These are phyloP conservation scores for Danionella dracula DNA, from an alignment of 2,797 vertebrate species.

Conservation along the genomic window DNA sequence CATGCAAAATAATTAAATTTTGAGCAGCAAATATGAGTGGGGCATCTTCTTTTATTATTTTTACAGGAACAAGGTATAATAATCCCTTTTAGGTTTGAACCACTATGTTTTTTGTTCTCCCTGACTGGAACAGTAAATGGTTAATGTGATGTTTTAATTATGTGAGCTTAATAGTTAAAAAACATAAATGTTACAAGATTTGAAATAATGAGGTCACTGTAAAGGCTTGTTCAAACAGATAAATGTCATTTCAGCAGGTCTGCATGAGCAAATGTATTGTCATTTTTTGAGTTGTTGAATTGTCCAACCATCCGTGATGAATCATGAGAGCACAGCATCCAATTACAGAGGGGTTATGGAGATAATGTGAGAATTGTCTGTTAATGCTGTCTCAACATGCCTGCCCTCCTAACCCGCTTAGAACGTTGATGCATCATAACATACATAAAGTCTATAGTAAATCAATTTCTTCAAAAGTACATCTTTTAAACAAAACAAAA, in stretches of 20 bases:
- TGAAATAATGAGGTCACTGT: neutral
- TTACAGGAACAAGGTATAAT: too few relatives aligned
- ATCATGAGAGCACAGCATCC: neutral
- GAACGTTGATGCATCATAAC: neutral
- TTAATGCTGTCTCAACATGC: neutral
- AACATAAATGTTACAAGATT: neutral
- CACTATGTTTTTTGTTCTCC: too few relatives aligned
- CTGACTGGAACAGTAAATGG: too few relatives aligned
- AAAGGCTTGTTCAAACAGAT: neutral
- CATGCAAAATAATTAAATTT: too few relatives aligned
- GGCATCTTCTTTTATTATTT: too few relatives aligned
- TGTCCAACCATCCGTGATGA: neutral
- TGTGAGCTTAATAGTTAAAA: too few relatives aligned
- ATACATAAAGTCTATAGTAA: too few relatives aligned
- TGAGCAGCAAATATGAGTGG: too few relatives aligned
- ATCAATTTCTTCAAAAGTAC: too few relatives aligned
- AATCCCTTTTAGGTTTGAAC: too few relatives aligned
- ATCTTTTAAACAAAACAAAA: too few relatives aligned
- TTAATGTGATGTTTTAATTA: too few relatives aligned
- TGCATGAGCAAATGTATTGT: neutral
- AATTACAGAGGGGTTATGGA: neutral
- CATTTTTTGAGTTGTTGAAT: neutral
- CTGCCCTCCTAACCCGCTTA: neutral
- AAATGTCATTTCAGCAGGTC: neutral
- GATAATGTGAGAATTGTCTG: neutral